These are phyloP conservation scores for Micrastur ruficollis DNA, from an alignment of 2,797 vertebrate genomes.

Conservation along the genomic window DNA sequence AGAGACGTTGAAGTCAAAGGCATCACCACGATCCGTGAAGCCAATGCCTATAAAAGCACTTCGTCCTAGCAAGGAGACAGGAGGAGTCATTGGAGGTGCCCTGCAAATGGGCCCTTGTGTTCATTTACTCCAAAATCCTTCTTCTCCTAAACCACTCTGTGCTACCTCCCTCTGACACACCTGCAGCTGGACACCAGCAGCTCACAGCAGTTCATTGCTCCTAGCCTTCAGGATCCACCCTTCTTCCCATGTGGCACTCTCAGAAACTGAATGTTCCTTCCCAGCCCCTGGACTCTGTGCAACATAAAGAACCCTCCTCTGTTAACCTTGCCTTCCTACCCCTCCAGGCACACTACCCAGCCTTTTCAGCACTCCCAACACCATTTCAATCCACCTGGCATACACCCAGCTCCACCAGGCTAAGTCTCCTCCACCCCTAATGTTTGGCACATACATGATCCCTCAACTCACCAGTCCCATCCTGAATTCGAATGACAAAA, in stretches of 20 bases:
- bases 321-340: background rate
- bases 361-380: background rate
- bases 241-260: accelerated
- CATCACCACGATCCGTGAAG: conserved; percentile 90
- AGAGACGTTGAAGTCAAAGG: conserved; percentile 94
- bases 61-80: conserved; percentile 78
- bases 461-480: conserved; percentile 84
- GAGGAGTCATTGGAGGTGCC: background rate
- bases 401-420: background rate
- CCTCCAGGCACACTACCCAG: background rate
- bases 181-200: background rate
- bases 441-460: background rate
- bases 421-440: background rate
- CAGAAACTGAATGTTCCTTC: background rate
- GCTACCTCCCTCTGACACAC: background rate
- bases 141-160: background rate
- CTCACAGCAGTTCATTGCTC: background rate
- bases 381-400: background rate
- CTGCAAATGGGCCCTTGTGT: background rate
- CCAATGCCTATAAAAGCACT: conserved; percentile 95
- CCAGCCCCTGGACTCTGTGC: background rate
- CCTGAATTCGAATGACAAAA: conserved; percentile 92
- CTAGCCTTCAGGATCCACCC: background rate
- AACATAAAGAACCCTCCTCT: background rate
- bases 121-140: background rate